phyloP scores from a whole-genome alignment of 2,113 vertebrate species.

The Nerophis lumbriciformis region DNA sequence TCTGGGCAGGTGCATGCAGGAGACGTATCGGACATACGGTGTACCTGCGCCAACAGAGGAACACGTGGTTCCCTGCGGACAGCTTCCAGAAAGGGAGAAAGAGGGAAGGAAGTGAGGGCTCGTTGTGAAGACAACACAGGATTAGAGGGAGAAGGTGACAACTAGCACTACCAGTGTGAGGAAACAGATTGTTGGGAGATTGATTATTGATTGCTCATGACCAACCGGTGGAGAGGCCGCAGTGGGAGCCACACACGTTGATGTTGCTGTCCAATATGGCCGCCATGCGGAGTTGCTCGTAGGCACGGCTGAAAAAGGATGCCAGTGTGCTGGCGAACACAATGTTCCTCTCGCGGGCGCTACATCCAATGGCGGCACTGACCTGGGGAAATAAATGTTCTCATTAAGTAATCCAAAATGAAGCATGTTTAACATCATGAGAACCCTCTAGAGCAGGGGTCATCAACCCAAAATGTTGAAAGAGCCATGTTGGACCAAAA shows the following conservation, averaged over 20 bases:
- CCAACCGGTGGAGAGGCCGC: conserved; percentile 91
- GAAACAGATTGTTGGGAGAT: conserved; percentile 4
- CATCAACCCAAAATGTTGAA: too few species aligned
- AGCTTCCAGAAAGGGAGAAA: conserved; percentile 63
- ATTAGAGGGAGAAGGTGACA: conserved; percentile 47
- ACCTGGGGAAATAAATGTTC: conserved; percentile 68
- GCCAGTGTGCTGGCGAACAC: conserved; percentile 89
- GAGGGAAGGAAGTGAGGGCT: conserved; percentile 54
- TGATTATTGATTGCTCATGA: conserved; percentile 1
- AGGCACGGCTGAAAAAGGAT: conserved; percentile 86
- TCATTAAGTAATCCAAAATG: too few species aligned
- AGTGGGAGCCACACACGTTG: conserved; percentile 91
- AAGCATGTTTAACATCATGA: too few species aligned
- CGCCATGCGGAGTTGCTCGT: conserved; percentile 91
- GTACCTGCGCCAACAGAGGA: conserved; percentile 70
- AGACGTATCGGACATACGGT: conserved; percentile 43
- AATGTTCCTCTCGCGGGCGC: conserved; percentile 81
- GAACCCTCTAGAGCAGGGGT: too few species aligned
- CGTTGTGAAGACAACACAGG: conserved; percentile 60
- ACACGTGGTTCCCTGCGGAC: conserved; percentile 59
- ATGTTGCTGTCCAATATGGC: conserved; percentile 92
- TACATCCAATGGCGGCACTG: conserved; percentile 84
- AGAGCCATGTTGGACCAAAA: too few species aligned
- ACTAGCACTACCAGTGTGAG: conserved; percentile 18
- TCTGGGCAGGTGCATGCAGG: conserved; percentile 39